Conservation (phyloP, 2,113 vertebrate genomes). For the mouse (Mus musculus) region GRCm39 chr6:17506501-17507000, state of each 20-base stretch:
- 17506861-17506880: neutral
- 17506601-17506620: neutral
- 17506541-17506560: neutral
- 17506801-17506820: neutral
- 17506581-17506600: neutral
- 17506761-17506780: neutral
- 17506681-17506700: neutral
- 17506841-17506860: neutral
- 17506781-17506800: neutral
- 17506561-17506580: neutral
- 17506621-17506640: neutral
- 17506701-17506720: neutral
- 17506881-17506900: slow-evolving; percentile 21
- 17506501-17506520: neutral
- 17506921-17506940: neutral
- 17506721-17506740: neutral
- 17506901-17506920: slow-evolving; percentile 37
- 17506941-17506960: slow-evolving; percentile 32
- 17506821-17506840: neutral
- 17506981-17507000: slow-evolving; percentile 27
- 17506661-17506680: neutral
- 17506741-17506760: neutral
- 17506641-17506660: neutral
- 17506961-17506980: neutral
- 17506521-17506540: neutral